Base-by-base conservation (phyloP, 1,140 invertebrate genomes). In the Dendrolimus kikuchii region DNA sequence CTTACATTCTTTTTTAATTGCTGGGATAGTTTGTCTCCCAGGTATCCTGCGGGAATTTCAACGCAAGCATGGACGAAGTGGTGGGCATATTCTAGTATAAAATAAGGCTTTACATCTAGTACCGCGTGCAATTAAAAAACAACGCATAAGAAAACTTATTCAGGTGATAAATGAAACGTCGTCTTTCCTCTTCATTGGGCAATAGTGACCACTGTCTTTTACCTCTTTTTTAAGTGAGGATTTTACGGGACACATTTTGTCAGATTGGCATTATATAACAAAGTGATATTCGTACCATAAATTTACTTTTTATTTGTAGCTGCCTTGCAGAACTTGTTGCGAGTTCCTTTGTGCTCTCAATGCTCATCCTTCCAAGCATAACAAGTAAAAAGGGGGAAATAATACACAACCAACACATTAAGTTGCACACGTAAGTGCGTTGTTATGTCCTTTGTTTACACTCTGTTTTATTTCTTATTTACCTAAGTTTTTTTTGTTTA, bases 351-450 rank as follows among this genome's bases (percentile, higher is more conserved):
- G 59, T 69, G 51, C 59, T 54, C 59, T 68, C 59, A 66, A 51
- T 60, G 60, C 57, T 70, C 59, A 63, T 58, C 55, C 60, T 68
- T 53, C 58, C 51, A 61, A 64, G 59, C 60, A 61, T 70, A 70
- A 66, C 71, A 64, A 66, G 60, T 56, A 52, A 61, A 68, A 59
- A 62, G 64, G 62, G 62, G 53, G 60, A 46, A 51, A 45, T 55
- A 64, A 62, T 53, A 64, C 53, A 53, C 53, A 46, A 58, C 46
- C 46, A 53, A 56, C 49, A 62, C 45, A 57, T 41, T 49, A 64
- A 60, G 65, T 56, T 58, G 23, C 23, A 23, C 46, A 23, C 23
- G 36, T 6, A 37, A 5, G 38, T 6, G 10, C 5, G 46, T 63
- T 64, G 59, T 64, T 69, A 57, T 63, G 61, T 45, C 66, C 23